Base-by-base conservation (phyloP, 2,113 vertebrate genomes). In the Gambusia holbrooki region DNA sequence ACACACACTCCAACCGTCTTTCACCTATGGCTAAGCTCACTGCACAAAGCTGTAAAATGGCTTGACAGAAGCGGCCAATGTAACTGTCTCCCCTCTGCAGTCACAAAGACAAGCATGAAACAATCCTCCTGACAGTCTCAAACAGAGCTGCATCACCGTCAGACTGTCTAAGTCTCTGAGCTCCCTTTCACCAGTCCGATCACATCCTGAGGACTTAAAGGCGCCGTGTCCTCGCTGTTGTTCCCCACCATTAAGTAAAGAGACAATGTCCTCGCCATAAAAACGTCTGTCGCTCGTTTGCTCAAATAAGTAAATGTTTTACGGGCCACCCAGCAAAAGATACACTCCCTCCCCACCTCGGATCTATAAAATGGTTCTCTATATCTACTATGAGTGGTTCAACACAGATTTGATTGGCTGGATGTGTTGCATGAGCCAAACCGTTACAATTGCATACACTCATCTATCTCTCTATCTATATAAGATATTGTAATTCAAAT, bases 111-210 rank as follows among this genome's bases (percentile, higher is more conserved):
- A 22, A 84, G 84, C 84, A 80, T 86, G 79, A 89, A 82, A 78
- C 84, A 74, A 73, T 81, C 66, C 77, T 74, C 72, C 80, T 79
- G 86, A 75, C 86, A 90, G 82, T 67, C 69, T 71, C 42, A 45
- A 73, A 71, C 79, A 9, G 80, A 80, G 74, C 79, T 61, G 76
- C 83, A 35, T 72, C 78, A 62, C 74, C 45, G 27, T 51, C 77
- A 42, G 80, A 28, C 61, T 17, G 35, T 74, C 71, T 58, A 6
- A 62, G 66, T 64, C 79, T 71, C 73, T 45, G 73, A 82, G 79
- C 62, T 86, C 74, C 77, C 12, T 71, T 69, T 72, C 86, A 76
- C 65, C 76, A 64, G 73, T 73, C 84, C 73, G 70, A 79, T 86
- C 86, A 75, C 64, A 77, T 58, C 51, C 67, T 1, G 64, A 66